Evolutionary conservation across 2,888 invertebrate genomes (phyloP).

Genomic region (Hipparchia sbordonii): DNA sequence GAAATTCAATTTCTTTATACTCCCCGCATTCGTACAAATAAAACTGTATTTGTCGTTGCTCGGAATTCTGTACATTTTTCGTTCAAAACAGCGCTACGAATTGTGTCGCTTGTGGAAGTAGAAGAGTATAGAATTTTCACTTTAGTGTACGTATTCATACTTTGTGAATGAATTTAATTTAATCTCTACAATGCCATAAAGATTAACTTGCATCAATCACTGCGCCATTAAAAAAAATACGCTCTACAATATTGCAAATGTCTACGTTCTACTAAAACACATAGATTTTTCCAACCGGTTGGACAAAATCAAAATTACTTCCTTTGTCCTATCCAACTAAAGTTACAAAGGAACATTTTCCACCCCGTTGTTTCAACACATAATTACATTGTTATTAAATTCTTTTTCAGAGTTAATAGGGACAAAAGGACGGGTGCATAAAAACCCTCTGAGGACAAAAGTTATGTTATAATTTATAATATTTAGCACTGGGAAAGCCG

Average conservation of each 20-base stretch:
- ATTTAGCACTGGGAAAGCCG: no score
- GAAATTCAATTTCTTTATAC: constrained; percentile 18
- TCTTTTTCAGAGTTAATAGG: neutral
- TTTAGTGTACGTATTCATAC: neutral
- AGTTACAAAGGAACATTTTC: constrained; percentile 5
- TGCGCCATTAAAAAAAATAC: no score
- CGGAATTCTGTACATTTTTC: constrained; percentile 1
- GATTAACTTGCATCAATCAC: no score
- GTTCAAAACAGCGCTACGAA: constrained; percentile 4
- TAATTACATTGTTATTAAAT: constrained; percentile 14
- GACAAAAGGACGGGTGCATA: neutral
- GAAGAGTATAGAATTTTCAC: neutral
- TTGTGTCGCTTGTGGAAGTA: neutral
- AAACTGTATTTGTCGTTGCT: constrained; percentile 3
- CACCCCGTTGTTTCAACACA: neutral
- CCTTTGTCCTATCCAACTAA: constrained; percentile 1
- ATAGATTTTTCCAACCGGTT: neutral
- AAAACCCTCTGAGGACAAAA: neutral
- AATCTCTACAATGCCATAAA: no score
- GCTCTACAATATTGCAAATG: neutral
- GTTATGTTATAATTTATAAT: neutral
- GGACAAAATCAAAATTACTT: constrained; percentile 6
- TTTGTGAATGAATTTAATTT: neutral
- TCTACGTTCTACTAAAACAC: neutral
- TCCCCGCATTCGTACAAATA: constrained; percentile 1